These are phyloP conservation scores for Nemurella pictetii DNA, from an alignment of 2,888 invertebrate genomes.

Conservation along the genomic window DNA sequence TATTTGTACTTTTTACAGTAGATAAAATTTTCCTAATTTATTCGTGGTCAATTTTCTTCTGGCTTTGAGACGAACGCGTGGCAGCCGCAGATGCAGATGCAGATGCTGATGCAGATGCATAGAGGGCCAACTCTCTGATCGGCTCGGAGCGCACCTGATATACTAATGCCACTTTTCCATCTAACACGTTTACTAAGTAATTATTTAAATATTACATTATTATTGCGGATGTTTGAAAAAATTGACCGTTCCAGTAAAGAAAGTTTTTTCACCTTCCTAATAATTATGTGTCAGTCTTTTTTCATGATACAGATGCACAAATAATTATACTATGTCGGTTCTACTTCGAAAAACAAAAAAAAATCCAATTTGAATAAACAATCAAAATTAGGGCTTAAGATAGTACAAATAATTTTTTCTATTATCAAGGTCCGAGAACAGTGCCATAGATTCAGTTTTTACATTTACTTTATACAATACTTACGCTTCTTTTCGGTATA, in stretches of 20 bases:
- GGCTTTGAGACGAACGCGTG: not conserved
- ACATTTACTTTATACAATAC: too few species aligned
- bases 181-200: not conserved
- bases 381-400: not conserved
- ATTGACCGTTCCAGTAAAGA: slow-evolving; percentile 10
- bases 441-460: too few species aligned
- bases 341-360: not conserved
- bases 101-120: too few species aligned
- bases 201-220: slow-evolving; percentile 13
- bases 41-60: not conserved
- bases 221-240: slow-evolving; percentile 27
- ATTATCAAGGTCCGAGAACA: not conserved
- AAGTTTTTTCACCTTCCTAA: not conserved
- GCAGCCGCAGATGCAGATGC: not conserved
- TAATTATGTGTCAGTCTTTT: slow-evolving; percentile 4
- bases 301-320: slow-evolving; percentile 26
- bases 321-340: slow-evolving; percentile 16
- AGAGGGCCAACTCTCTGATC: not conserved
- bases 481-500: too few species aligned
- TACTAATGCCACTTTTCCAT: not conserved
- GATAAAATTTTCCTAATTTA: not conserved
- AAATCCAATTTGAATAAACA: not conserved
- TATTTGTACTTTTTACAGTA: not conserved
- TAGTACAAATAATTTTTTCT: not conserved
- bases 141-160: not conserved